These are phyloP conservation scores for Drosophila leonis DNA, from an alignment of 2,888 invertebrate species.

Conservation along the genomic window DNA sequence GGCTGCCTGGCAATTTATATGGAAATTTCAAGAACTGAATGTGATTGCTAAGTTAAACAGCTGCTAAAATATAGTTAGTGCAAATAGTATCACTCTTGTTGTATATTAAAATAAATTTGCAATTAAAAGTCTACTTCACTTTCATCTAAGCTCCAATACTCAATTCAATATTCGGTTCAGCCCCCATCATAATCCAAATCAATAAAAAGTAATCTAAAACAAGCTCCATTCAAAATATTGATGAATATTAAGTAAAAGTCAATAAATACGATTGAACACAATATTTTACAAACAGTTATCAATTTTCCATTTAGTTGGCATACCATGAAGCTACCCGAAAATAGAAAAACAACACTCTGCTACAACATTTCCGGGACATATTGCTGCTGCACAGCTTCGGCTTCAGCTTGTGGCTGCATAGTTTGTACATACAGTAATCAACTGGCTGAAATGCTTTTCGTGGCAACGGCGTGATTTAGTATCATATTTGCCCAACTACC, in stretches of 20 bases:
- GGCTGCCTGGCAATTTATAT: not conserved
- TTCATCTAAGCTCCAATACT: not conserved
- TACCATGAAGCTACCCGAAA: not conserved
- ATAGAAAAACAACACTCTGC: not conserved
- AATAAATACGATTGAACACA: constrained; percentile 10
- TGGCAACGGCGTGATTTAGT: constrained; percentile 44
- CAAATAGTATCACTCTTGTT: not conserved
- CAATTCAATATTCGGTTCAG: not conserved
- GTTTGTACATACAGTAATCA: constrained; percentile 23
- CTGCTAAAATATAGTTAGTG: not conserved
- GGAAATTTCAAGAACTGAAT: not conserved
- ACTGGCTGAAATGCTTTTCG: constrained; percentile 26
- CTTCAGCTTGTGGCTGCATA: constrained; percentile 7
- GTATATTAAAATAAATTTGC: not conserved
- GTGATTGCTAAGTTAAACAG: not conserved
- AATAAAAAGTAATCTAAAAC: constrained; percentile 8
- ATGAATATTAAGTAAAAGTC: constrained; percentile 15
- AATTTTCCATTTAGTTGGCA: constrained; percentile 8
- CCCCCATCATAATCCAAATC: not conserved
- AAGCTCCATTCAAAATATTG: constrained; percentile 7
- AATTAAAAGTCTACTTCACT: not conserved
- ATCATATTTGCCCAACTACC: constrained; percentile 45
- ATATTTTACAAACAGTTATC: constrained; percentile 22
- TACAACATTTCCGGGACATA: not conserved
- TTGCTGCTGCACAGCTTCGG: not conserved